Base-by-base conservation (phyloP, 2,797 vertebrate genomes). In the Alca torda region DNA sequence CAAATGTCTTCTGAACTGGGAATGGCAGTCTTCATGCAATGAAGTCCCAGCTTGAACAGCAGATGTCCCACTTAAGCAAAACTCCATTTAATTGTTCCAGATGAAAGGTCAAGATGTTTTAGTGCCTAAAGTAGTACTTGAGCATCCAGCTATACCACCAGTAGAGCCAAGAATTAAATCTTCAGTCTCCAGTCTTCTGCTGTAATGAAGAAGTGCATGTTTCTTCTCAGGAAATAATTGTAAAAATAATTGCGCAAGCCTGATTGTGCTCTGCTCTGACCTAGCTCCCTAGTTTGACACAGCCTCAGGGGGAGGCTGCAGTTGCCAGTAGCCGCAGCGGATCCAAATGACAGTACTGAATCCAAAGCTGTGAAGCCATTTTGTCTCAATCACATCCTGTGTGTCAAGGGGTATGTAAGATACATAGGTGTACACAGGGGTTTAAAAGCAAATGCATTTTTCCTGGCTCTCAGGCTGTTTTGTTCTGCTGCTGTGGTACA, bases 1-100 rank as follows among this genome's bases (percentile, higher is more conserved):
- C 90, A 96, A 95, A 96, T 90, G 84, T 77, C 85, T 94, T 91
- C 70, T 69, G 69, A 82, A 72, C 37, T 82, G 84, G 80, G 57
- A 91, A 84, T 30, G 41, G 69, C 64, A 90, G 53, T 65, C 72
- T 68, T 82, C 73, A 56, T 51, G 74, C 50, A 85, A 61, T 7
- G 1, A 85, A 90, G 59, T 73, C 87, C 56, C 95, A 97, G 89
- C 63, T 76, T 95, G 95, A 95, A 75, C 43, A 96, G 65, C 95
- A 97, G 89, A 95, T 96, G 95, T 75, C 54, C 56, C 77, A 54
- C 60, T 95, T 87, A 87, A 57, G 46, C 45, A 78, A 80, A 96
- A 90, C 45, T 85, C 74, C 80, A 95, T 89, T 82, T 91, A 87
- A 90, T 76, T 77, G 84, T 94, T 97, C 88, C 79, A 95, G 69